Evolutionary conservation across 1,140 invertebrate genomes (phyloP), one percentile per base, ranked within the genome.

Genomic region (Drosophila saltans): DNA sequence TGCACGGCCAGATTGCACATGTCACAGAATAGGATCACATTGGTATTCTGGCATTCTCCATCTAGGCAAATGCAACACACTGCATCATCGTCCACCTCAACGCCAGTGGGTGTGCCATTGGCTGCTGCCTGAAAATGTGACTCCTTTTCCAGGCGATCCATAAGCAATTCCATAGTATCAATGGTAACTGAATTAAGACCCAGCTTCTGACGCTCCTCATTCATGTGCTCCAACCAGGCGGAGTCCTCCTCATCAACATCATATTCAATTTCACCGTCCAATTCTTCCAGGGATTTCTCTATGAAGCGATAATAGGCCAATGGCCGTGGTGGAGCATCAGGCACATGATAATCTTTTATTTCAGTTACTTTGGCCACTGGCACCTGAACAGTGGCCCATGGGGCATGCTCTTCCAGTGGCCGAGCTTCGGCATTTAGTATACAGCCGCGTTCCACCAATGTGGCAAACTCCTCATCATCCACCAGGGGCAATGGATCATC

Each of bases 1-100:
- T 99, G 98, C 21, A 99, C 98, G 21, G 98, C 98, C 33, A 99
- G 93, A 93, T 99, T 99, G 93, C 98, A 99, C 98, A 99, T 99
- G 93, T 99, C 99, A 94, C 99, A 99, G 93, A 99, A 99, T 39
- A 99, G 94, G 69, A 95, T 95, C 26, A 94, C 94, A 79, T 92
- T 92, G 6, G 91, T 92, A 76, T 92, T 92, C 66, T 92, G 91
- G 83, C 98, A 99, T 91, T 99, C 98, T 9, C 98, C 98, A 83
- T 97, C 96, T 95, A 97, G 96, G 80, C 96, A 97, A 79, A 99
- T 99, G 90, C 97, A 99, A 92, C 99, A 99, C 0, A 99, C 98
- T 10, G 98, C 98, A 94, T 99, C 98, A 91, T 99, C 98, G 91
- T 99, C 98, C 11, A 98, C 97, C 8, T 97, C 95, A 3, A 95